These are phyloP conservation scores for Aphidius colemani DNA, from an alignment of 2,888 invertebrate genomes.

Conservation along the genomic window DNA sequence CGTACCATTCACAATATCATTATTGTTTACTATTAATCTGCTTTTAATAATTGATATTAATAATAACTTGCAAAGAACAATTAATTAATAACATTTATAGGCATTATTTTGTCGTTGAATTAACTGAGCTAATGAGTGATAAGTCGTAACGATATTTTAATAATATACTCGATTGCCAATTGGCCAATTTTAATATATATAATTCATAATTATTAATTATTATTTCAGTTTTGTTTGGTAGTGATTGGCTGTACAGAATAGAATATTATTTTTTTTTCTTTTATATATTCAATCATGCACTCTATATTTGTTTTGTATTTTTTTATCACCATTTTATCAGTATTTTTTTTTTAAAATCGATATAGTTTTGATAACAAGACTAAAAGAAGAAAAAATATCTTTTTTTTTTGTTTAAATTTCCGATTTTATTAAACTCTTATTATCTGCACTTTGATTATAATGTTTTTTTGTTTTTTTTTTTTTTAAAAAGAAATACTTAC, in stretches of 20 bases:
- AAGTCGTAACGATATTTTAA: too few relatives aligned
- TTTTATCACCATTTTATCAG: too few relatives aligned
- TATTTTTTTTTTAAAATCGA: slow-evolving; percentile 15
- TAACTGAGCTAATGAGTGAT: slow-evolving; percentile 1
- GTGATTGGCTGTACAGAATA: background rate
- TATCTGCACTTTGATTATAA: slow-evolving; percentile 8
- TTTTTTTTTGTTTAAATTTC: slow-evolving; percentile 11
- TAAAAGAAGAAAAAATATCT: background rate
- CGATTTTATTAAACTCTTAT: background rate
- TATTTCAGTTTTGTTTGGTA: slow-evolving; percentile 1
- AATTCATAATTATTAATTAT: background rate
- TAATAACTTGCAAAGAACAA: too few relatives aligned
- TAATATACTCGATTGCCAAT: too few relatives aligned
- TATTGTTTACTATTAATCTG: too few relatives aligned
- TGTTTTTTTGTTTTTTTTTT: slow-evolving; percentile 22
- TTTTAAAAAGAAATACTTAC: slow-evolving; percentile 49
- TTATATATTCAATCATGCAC: background rate
- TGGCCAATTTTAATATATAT: background rate
- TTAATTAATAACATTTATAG: slow-evolving; percentile 7
- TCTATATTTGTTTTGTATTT: slow-evolving; percentile 14
- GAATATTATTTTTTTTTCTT: background rate
- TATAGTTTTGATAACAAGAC: slow-evolving; percentile 13
- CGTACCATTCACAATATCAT: too few relatives aligned
- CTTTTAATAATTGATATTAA: too few relatives aligned
- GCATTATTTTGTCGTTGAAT: slow-evolving; percentile 14